Conservation (phyloP, 35 echinoderm and acorn worm species). For the Diadema setosum region DNA sequence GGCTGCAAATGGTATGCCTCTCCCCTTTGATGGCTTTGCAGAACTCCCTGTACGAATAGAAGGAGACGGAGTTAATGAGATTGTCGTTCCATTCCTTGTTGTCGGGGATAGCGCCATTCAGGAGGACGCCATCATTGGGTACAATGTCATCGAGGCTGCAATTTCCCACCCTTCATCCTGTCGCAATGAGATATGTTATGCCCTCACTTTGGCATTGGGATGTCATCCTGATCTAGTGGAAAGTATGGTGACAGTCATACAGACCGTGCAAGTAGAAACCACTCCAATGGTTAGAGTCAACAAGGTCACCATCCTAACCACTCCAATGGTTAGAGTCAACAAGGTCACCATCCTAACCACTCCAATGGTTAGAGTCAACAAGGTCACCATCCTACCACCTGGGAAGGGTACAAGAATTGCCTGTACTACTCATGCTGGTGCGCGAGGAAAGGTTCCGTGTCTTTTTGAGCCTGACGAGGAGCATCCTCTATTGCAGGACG, state of each 20-base stretch:
- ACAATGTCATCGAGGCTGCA: slow-evolving; percentile 12
- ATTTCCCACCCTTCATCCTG: background rate
- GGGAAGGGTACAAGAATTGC: background rate
- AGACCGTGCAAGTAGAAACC: background rate
- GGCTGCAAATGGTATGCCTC: slow-evolving; percentile 5
- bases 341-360: too few relatives aligned
- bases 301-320: too few relatives aligned
- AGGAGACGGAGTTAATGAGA: background rate
- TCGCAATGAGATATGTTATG: background rate
- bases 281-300: too few relatives aligned
- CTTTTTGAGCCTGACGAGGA: slow-evolving; percentile 2
- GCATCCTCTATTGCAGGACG: background rate
- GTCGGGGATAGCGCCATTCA: background rate
- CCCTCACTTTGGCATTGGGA: background rate
- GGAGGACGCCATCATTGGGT: slow-evolving; percentile 24
- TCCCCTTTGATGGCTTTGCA: slow-evolving; percentile 23
- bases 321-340: too few relatives aligned
- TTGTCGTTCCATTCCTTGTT: background rate
- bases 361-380: background rate
- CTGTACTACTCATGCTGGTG: background rate
- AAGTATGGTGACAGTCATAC: background rate
- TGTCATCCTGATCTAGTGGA: background rate
- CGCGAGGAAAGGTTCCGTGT: background rate
- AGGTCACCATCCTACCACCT: background rate
- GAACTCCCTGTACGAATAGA: background rate